phyloP scores from a whole-genome alignment of 30 jellyfish, hydroid and myxozoan species.

The Chrysaora quinquecirrha region DNA sequence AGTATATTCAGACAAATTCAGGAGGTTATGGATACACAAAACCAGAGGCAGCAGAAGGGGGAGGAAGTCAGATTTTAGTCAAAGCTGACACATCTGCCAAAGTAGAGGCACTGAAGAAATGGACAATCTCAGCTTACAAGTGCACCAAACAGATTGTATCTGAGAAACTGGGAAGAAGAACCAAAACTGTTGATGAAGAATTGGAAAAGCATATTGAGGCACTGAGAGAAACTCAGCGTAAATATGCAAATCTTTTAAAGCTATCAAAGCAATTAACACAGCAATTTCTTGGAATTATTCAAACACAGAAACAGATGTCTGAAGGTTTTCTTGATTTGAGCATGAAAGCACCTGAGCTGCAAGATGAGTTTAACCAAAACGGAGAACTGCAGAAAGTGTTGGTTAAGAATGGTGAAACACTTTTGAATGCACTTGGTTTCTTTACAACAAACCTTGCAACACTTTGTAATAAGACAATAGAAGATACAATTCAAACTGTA shows the following conservation, averaged over 20 bases:
- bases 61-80: conserved; percentile 63
- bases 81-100: conserved; percentile 93
- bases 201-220: conserved; percentile 89
- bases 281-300: conserved; percentile 76
- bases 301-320: conserved; percentile 86
- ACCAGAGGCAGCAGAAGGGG: conserved; percentile 52
- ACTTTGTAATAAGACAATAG: conserved; percentile 94
- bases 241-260: conserved; percentile 84
- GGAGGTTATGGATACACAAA: conserved; percentile 67
- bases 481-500: conserved; percentile 93
- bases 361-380: conserved; percentile 95
- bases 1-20: conserved; percentile 58
- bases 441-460: conserved; percentile 90
- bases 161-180: conserved; percentile 96
- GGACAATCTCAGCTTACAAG: conserved; percentile 98
- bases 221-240: conserved; percentile 90
- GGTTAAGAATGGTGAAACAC: conserved; percentile 93
- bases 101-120: conserved; percentile 90
- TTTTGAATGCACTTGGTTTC: conserved; percentile 89
- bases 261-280: conserved; percentile 87
- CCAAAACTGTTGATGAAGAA: conserved; percentile 98
- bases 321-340: conserved; percentile 92
- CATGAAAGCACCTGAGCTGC: conserved; percentile 97
- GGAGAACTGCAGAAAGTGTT: conserved; percentile 98
- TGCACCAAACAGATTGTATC: conserved; percentile 96